These are phyloP conservation scores for Patella vulgata DNA, from an alignment of 1,140 invertebrate species.

Conservation along the genomic window DNA sequence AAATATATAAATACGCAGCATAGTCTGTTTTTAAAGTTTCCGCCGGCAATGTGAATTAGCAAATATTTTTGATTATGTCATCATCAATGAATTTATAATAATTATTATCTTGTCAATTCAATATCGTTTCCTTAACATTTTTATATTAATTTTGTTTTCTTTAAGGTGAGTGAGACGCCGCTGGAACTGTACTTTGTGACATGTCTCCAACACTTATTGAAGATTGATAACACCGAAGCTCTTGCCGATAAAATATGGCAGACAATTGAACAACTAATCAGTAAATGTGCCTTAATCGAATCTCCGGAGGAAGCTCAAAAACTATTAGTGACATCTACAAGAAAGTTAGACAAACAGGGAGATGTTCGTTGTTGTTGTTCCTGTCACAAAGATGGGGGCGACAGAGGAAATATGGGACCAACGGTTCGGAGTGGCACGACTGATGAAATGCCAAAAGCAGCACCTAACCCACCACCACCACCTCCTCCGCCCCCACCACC, in stretches of 20 bases:
- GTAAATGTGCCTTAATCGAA: constrained; percentile 89
- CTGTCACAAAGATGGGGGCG: constrained; percentile 31
- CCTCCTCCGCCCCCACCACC: constrained; percentile 13
- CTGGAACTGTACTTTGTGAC: constrained; percentile 92
- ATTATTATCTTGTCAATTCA: too few species aligned
- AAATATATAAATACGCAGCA: too few species aligned
- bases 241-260: constrained; percentile 55
- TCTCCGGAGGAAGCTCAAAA: constrained; percentile 73
- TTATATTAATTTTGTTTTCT: constrained; percentile 14
- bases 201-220: constrained; percentile 89
- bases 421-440: constrained; percentile 17
- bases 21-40: too few species aligned
- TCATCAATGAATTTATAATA: too few species aligned
- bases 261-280: constrained; percentile 89
- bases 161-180: constrained; percentile 88
- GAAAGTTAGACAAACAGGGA: constrained; percentile 46
- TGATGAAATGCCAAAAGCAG: constrained; percentile 5
- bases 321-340: constrained; percentile 53
- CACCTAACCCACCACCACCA: constrained; percentile 24
- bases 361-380: constrained; percentile 34
- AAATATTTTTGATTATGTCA: too few species aligned
- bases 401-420: constrained; percentile 25
- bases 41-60: too few species aligned
- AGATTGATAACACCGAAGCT: constrained; percentile 87
- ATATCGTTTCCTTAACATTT: constrained; percentile 7